A percentile compares a stretch with the other conserved stretches of the same genome.
Conservation (phyloP, 2,113 vertebrate genomes). For the Bungarus multicinctus region DNA sequence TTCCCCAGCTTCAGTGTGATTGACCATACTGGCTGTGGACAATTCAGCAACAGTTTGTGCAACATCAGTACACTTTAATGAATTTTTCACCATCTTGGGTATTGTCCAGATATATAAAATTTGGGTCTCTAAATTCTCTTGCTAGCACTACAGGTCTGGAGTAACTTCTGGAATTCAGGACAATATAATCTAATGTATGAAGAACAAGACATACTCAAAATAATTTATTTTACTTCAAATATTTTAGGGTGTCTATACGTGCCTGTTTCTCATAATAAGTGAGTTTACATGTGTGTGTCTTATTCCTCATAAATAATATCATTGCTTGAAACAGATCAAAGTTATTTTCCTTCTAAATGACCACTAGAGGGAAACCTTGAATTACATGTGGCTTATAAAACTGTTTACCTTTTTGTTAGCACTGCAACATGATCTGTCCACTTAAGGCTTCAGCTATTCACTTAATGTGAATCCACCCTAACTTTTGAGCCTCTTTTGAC, state of each 20-base stretch:
- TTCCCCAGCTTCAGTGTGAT: background rate
- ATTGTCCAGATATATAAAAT: background rate
- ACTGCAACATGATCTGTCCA: background rate
- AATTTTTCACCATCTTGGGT: background rate
- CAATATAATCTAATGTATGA: background rate
- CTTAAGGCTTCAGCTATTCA: background rate
- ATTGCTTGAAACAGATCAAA: background rate
- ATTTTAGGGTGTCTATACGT: background rate
- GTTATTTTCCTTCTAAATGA: background rate
- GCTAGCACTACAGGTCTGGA: background rate
- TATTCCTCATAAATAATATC: background rate
- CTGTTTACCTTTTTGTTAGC: background rate
- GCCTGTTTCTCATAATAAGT: background rate
- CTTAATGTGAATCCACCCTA: background rate
- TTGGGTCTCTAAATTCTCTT: background rate
- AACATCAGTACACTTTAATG: background rate
- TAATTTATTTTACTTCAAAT: background rate
- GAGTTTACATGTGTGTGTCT: background rate
- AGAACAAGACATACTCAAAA: too few relatives aligned
- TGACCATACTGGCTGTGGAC: background rate
- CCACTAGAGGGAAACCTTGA: slow-evolving; percentile 28
- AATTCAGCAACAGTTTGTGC: background rate
- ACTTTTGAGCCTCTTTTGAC: background rate
- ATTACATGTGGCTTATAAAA: background rate
- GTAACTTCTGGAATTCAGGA: background rate